Evolutionary conservation across 2,888 invertebrate species (phyloP).

Genomic region (Iphiclides podalirius): DNA sequence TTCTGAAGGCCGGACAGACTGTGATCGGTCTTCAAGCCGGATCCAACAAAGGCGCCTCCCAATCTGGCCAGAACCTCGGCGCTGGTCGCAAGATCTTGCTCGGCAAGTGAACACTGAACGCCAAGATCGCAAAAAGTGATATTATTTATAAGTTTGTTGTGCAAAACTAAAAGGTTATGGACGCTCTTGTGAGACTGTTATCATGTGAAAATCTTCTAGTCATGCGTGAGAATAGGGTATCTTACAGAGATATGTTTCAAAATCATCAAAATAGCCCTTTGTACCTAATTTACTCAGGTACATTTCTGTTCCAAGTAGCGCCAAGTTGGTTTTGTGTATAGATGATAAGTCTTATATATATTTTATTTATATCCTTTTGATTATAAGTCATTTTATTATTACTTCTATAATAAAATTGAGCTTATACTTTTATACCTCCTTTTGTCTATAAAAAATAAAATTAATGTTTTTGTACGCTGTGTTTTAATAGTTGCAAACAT

Average conservation of each 20-base stretch:
- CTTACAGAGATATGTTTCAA: slow-evolving; percentile 21
- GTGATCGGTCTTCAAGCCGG: slow-evolving; percentile 97
- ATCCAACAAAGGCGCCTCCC: slow-evolving; percentile 96
- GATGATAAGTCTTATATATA: slow-evolving; percentile 56
- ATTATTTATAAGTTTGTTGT: slow-evolving; percentile 71
- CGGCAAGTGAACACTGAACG: slow-evolving; percentile 85
- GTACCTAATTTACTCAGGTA: slow-evolving; percentile 39
- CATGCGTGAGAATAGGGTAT: slow-evolving; percentile 46
- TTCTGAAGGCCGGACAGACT: slow-evolving; percentile 91
- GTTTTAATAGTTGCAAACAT: slow-evolving; percentile 4
- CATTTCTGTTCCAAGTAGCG: slow-evolving; percentile 59
- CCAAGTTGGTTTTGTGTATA: slow-evolving; percentile 64
- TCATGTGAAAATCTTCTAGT: slow-evolving; percentile 52
- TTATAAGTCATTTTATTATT: slow-evolving; percentile 41
- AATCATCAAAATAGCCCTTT: slow-evolving; percentile 26
- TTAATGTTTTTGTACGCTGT: slow-evolving; percentile 3
- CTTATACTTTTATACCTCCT: slow-evolving; percentile 33
- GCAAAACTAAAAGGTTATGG: slow-evolving; percentile 62
- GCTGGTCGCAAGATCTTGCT: slow-evolving; percentile 94
- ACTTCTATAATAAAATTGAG: slow-evolving; percentile 65
- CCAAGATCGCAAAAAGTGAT: slow-evolving; percentile 59
- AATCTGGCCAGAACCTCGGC: slow-evolving; percentile 94
- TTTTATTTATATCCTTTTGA: slow-evolving; percentile 73
- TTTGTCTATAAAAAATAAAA: slow-evolving; percentile 24
- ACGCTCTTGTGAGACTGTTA: slow-evolving; percentile 64